phyloP scores from a whole-genome alignment of 2,113 vertebrate genomes.

The Ptychochromis oligacanthus region DNA sequence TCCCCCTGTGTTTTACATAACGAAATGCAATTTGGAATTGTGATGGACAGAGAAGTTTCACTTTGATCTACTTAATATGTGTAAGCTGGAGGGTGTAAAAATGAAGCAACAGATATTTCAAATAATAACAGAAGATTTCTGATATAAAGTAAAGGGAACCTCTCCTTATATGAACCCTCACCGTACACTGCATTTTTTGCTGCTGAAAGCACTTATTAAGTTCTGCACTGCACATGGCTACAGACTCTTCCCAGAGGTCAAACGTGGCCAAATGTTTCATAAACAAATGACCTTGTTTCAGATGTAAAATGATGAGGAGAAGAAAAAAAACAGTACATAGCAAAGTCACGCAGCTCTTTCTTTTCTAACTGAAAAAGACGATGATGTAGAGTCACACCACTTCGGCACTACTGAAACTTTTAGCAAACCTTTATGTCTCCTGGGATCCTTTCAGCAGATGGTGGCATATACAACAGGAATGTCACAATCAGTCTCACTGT shows the following conservation, averaged over 20 bases:
- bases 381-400: background rate
- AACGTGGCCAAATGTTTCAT: background rate
- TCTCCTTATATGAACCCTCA: background rate
- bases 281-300: background rate
- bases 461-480: slow-evolving; percentile 43
- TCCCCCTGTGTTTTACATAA: background rate
- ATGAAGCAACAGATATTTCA: background rate
- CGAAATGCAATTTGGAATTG: background rate
- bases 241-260: slow-evolving; percentile 5
- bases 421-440: slow-evolving; percentile 32
- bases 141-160: background rate
- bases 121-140: slow-evolving; percentile 1
- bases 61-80: slow-evolving; percentile 14
- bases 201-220: background rate
- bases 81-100: background rate
- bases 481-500: slow-evolving; percentile 42
- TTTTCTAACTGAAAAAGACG: background rate
- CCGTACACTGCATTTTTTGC: background rate
- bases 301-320: slow-evolving; percentile 1
- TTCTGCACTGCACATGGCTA: background rate
- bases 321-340: background rate
- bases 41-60: slow-evolving; percentile 2
- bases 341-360: background rate
- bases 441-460: slow-evolving; percentile 41
- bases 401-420: slow-evolving; percentile 33